Percentiles rank a stretch among this genome's conserved stretches.
Conservation (phyloP, 1,140 invertebrate species). For the Batillaria attramentaria region DNA sequence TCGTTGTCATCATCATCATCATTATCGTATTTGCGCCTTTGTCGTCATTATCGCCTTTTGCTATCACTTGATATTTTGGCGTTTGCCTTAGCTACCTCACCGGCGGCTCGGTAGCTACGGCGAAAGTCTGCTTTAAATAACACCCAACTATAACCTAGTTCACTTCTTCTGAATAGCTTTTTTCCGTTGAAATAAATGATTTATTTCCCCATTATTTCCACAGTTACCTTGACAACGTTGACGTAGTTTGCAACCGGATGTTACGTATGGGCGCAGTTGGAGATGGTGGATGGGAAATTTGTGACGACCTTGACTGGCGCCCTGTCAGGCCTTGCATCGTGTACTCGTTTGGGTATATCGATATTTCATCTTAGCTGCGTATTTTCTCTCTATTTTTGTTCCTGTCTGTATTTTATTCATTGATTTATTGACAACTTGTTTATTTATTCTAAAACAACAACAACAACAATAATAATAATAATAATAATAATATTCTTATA, state of each 20-base stretch:
- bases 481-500: too few species aligned
- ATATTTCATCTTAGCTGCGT: neutral
- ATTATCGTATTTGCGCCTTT: neutral
- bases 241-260: slow-evolving; percentile 50
- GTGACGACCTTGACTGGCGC: slow-evolving; percentile 51
- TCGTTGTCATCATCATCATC: neutral
- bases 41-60: neutral
- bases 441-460: neutral
- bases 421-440: neutral
- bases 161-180: neutral
- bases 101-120: neutral
- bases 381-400: neutral
- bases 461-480: too few species aligned
- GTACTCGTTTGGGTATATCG: slow-evolving; percentile 59
- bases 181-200: neutral
- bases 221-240: slow-evolving; percentile 55
- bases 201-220: neutral
- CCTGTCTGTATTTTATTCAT: neutral
- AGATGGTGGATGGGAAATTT: slow-evolving; percentile 63
- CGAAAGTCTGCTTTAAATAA: neutral
- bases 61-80: neutral
- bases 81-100: too few species aligned
- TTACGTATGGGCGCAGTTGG: slow-evolving; percentile 52
- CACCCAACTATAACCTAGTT: neutral
- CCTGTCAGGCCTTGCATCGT: slow-evolving; percentile 48